Evolutionary conservation across 2,888 invertebrate genomes (phyloP), one percentile per base, ranked within the genome.

Genomic region (Abrostola triplasia): DNA sequence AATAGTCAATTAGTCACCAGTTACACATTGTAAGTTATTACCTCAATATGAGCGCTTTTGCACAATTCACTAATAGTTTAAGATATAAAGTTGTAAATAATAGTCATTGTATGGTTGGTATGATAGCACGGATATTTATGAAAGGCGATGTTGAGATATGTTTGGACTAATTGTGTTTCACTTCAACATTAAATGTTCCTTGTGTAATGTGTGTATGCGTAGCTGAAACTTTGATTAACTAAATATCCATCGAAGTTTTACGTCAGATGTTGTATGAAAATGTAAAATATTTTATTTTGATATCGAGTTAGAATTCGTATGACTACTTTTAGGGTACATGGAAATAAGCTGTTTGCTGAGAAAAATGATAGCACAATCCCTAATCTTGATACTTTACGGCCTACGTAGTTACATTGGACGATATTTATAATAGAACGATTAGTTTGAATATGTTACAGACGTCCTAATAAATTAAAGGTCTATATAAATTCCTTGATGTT

Each of bases 1-100:
- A 84, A 86, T 93, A 94, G 93, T 94, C 93, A 94, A 87, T 89
- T 92, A 92, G 93, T 94, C 94, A 93, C 93, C 93, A 93, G 90
- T 91, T 90, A 92, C 91, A 92, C 92, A 87, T 86, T 86, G 88
- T 93, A 93, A 93, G 91, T 91, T 92, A 92, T 92, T 93, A 93
- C 94, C 94, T 93, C 94, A 92, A 84, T 88, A 87, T 88, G 92
- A 91, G 91, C 92, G 93, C 92, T 93, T 92, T 92, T 91, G 94
- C 94, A 94, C 93, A 89, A 91, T 91, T 89, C 92, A 92, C 93
- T 90, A 88, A 79, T 85, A 88, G 82, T n/a, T 64, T 79, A 75
- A 85, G 83, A 80, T 74, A 74, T 83, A 76, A 79, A 81, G 75
- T 84, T 90, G 91, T 90, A 90, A 88, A 90, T 90, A 90, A 84